phyloP scores from a whole-genome alignment of 2,888 invertebrate genomes.

The Serripes groenlandicus region DNA sequence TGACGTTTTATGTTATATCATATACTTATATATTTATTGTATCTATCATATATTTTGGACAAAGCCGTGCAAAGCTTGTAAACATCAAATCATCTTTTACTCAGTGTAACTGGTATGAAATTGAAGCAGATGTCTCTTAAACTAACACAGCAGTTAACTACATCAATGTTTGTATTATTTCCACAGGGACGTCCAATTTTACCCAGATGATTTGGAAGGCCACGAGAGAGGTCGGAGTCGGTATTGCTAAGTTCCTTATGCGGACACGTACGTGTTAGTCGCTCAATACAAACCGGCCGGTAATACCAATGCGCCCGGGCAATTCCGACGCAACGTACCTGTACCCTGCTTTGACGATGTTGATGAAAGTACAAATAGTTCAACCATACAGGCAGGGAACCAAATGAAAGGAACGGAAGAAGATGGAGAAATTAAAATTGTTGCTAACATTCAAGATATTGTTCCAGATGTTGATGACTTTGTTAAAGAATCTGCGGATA shows the following conservation, averaged over 20 bases:
- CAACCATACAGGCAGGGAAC: background rate
- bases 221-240: conserved; percentile 71
- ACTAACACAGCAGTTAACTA: too few relatives aligned
- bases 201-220: conserved; percentile 77
- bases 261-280: conserved; percentile 71
- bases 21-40: too few relatives aligned
- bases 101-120: too few relatives aligned
- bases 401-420: background rate
- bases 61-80: too few relatives aligned
- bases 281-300: conserved; percentile 73
- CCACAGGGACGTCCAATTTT: conserved; percentile 76
- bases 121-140: too few relatives aligned
- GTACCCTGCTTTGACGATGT: conserved; percentile 33
- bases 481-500: background rate
- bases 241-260: conserved; percentile 70
- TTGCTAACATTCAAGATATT: background rate
- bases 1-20: too few relatives aligned
- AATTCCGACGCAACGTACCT: conserved; percentile 74
- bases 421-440: background rate
- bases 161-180: too few relatives aligned
- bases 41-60: too few relatives aligned
- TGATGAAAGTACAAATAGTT: background rate
- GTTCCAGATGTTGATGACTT: background rate
- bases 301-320: conserved; percentile 71
- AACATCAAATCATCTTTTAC: too few relatives aligned